phyloP scores from a whole-genome alignment of 1,140 invertebrate genomes.

The Aradophagus sp. region DNA sequence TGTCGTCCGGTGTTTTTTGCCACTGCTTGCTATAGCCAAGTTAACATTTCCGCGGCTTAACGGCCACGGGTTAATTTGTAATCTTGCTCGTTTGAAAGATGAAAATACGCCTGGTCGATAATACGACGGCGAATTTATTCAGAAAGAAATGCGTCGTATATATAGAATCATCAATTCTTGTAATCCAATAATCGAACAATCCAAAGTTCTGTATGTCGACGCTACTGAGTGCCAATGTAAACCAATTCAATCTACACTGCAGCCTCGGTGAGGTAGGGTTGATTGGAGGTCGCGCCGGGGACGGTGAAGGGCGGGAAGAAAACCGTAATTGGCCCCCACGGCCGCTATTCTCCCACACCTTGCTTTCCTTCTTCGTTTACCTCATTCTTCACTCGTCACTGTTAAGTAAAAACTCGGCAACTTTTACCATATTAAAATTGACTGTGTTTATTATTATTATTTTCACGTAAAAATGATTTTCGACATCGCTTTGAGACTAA shows the following conservation, averaged over 20 bases:
- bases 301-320: slow-evolving; percentile 61
- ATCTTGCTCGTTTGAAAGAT: too few species aligned
- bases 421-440: slow-evolving; percentile 34
- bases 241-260: slow-evolving; percentile 69
- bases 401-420: slow-evolving; percentile 53
- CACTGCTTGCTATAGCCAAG: too few species aligned
- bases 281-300: slow-evolving; percentile 59
- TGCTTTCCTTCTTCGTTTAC: slow-evolving; percentile 41
- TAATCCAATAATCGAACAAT: slow-evolving; percentile 51
- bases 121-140: too few species aligned
- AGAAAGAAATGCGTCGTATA: too few species aligned
- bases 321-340: slow-evolving; percentile 66
- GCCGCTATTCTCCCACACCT: slow-evolving; percentile 57
- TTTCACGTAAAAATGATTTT: too few species aligned
- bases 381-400: slow-evolving; percentile 52
- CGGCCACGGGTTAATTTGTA: too few species aligned
- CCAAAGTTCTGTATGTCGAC: slow-evolving; percentile 53
- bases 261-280: slow-evolving; percentile 50
- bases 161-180: slow-evolving; percentile 36
- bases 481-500: too few species aligned
- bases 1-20: too few species aligned
- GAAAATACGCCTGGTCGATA: too few species aligned
- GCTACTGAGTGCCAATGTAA: slow-evolving; percentile 64
- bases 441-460: too few species aligned
- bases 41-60: too few species aligned